Evolutionary conservation across 2,888 invertebrate genomes (phyloP).

Genomic region (Andrena bucephala): DNA sequence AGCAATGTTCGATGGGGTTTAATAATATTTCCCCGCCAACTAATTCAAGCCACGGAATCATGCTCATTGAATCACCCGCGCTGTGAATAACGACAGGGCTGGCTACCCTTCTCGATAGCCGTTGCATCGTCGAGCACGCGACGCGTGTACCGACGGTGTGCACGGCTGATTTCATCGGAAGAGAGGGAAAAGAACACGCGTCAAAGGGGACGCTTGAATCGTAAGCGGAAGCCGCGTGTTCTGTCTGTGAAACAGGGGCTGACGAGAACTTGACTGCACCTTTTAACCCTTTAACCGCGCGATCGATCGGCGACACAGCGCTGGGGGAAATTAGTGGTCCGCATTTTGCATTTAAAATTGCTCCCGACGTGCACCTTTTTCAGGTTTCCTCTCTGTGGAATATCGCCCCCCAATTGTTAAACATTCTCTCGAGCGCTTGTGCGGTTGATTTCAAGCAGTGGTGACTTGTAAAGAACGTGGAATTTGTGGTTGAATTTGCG

Average conservation of each 20-base stretch:
- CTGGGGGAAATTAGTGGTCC: background rate
- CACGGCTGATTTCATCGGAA: slow-evolving; percentile 26
- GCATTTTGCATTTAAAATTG: background rate
- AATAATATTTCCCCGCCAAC: background rate
- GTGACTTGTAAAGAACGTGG: too few species aligned
- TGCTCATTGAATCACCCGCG: slow-evolving; percentile 9
- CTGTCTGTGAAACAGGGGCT: slow-evolving; percentile 28
- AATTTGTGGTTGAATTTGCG: background rate
- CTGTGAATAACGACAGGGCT: slow-evolving; percentile 16
- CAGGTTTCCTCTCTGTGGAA: too few species aligned
- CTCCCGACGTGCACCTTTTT: too few species aligned
- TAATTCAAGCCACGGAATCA: slow-evolving; percentile 6
- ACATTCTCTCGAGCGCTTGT: too few species aligned
- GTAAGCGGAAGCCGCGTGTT: slow-evolving; percentile 44
- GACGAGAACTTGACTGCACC: slow-evolving; percentile 34
- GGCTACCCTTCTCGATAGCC: background rate
- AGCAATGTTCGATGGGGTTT: background rate
- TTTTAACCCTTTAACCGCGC: slow-evolving; percentile 50
- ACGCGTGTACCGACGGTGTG: slow-evolving; percentile 5
- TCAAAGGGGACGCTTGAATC: slow-evolving; percentile 45
- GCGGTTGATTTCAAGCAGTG: too few species aligned
- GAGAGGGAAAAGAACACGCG: slow-evolving; percentile 35
- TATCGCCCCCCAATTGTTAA: too few species aligned
- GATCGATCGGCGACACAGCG: slow-evolving; percentile 11
- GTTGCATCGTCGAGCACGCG: slow-evolving; percentile 6